Base-by-base conservation (phyloP, 2,113 vertebrate genomes). In the Acanthochromis polyacanthus region DNA sequence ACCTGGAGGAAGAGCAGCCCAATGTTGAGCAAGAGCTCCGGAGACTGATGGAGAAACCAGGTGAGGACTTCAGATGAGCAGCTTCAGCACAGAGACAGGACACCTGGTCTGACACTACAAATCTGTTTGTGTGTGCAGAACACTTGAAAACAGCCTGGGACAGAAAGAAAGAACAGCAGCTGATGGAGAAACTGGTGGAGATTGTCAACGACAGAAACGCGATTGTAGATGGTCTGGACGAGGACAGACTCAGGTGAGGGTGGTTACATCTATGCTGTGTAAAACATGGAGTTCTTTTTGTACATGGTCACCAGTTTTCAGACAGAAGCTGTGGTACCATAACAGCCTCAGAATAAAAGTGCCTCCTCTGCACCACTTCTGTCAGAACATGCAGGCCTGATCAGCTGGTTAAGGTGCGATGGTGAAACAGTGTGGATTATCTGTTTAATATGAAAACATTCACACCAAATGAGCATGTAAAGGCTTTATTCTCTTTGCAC, bases 141-240 rank as follows among this genome's bases (percentile, higher is more conserved):
- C 78, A 69, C 1, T 65, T 94, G 68, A 99, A 99, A 93, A 96
- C 96, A 0, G 0, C 6, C 0, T 66, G 20, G 70, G 96, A 99
- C 20, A 92, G 56, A n/a, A 87, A 81, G 66, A 92, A 88, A 40
- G 98, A 99, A 69, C 52, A 95, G 55, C 89, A 98, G 48, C 95
- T 99, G 82, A 95, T 99, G 91, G 81, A 69, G 0, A 96, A 91
- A 0, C 97, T 98, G 2, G 3, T 99, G n/a, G 93, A 87, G 79
- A 98, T 96, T 0, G 95, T 99, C 79, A 96, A 98, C 0, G 94
- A 97, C 84, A 90, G 98, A 6, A 99, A 96, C 0, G 93, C 87
- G 0, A 99, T 99, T 0, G 67, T 99, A 2, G 97, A 99, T 1
- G 93, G 93, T 19, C 90, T 99, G 92, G 98, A 99, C 6, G 97